A percentile compares a stretch with the other conserved stretches of the same genome.
Conservation (phyloP, 2,888 invertebrate genomes). For the Leptopilina myrica region DNA sequence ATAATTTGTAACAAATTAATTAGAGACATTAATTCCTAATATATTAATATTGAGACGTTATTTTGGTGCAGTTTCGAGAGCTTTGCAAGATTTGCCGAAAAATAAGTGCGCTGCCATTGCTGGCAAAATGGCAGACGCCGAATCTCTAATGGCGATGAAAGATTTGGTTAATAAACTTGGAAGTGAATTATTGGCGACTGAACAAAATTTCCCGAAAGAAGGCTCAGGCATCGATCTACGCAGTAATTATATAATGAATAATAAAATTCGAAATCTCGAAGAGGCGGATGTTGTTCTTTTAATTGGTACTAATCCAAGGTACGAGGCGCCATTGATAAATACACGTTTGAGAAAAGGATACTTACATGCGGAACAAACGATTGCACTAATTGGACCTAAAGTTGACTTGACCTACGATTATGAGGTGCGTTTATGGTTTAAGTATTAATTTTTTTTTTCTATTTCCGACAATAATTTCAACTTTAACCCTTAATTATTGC, state of each 20-base stretch:
- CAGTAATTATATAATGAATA: conserved; percentile 95
- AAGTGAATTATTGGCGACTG: conserved; percentile 92
- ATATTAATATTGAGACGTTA: conserved; percentile 15
- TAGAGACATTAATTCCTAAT: no score
- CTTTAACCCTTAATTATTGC: no score
- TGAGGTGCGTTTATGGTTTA: conserved; percentile 80
- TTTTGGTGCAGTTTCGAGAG: conserved; percentile 79
- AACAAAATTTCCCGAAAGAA: conserved; percentile 90
- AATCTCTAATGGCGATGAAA: conserved; percentile 92
- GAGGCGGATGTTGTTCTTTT: conserved; percentile 95
- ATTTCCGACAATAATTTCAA: no score
- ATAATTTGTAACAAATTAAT: no score
- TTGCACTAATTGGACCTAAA: conserved; percentile 93
- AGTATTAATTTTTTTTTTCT: no score
- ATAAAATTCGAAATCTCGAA: conserved; percentile 92
- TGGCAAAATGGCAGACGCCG: conserved; percentile 94
- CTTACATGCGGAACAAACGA: conserved; percentile 90
- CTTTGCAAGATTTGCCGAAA: conserved; percentile 82
- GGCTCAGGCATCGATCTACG: conserved; percentile 90
- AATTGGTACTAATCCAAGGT: conserved; percentile 97
- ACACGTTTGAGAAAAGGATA: conserved; percentile 96
- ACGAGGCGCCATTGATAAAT: conserved; percentile 97
- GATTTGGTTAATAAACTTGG: conserved; percentile 93
- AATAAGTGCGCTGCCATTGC: conserved; percentile 89
- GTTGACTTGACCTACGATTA: conserved; percentile 96